Base-by-base conservation (phyloP, 2,113 vertebrate genomes). In the Cavia porcellus region DNA sequence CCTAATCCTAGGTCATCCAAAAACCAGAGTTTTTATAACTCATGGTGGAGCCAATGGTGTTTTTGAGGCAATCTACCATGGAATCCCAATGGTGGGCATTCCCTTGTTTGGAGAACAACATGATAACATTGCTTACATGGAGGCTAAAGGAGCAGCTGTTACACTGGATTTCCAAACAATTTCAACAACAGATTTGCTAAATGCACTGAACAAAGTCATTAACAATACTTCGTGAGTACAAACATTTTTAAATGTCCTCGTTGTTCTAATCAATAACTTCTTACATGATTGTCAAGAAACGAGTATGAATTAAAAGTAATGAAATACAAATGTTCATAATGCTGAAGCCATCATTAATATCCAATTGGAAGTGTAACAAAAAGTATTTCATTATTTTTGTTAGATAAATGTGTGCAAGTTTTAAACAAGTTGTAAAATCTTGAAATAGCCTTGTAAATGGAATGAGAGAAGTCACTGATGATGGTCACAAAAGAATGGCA, bases 51-150 rank as follows among this genome's bases (percentile, higher is more conserved):
- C 22, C 81, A 83, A 99, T 3, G 98, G 99, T 9, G 96, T 99
- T 50, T 99, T 99, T 32, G 99, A 99, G 97, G 99, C 99, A 0
- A 99, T 99, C 90, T 99, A 99, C 90, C 99, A 99, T 0, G 99
- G 98, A 0, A 92, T 99, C 66, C 99, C 99, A 0, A 95, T 99
- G 98, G 98, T 99, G 30, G 99, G 99, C 13, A 80, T 99, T n/a
- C 99, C 99, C 1, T 89, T 99, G 82, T 99, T 99, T 96, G 98
- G 25, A 0, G 99, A 99, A 80, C 99, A 99, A 96, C 96, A 97
- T 0, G 98, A 99, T 93, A 99, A 99, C 93, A 74, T 99, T 0
- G 95, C 93, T 82, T 98, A 98, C 59, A 98, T 99, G 98, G 98
- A 35, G 55, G 97, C 97, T 38, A 99, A 98, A 35, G 99, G 99